A percentile compares a stretch with the other conserved stretches of the same genome.
Conservation (phyloP, 2,797 vertebrate genomes). For the Platyrinchus mystaceus region DNA sequence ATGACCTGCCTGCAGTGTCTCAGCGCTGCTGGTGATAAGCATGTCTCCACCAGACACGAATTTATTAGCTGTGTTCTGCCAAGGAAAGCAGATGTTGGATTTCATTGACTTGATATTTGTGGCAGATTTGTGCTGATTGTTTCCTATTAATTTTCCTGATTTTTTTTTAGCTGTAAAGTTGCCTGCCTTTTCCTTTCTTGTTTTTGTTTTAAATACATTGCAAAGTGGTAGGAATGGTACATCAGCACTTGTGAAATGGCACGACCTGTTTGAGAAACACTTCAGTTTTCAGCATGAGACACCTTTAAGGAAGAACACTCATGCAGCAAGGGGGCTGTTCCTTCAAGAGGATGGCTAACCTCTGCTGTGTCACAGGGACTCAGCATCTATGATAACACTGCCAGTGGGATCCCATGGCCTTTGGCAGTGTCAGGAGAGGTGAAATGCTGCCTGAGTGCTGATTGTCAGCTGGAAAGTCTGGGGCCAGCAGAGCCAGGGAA, state of each 20-base stretch:
- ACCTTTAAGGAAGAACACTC: neutral
- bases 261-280: neutral
- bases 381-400: neutral
- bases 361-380: neutral
- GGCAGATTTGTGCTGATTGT: conserved; percentile 27
- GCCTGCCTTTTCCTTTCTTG: neutral
- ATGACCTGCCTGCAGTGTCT: neutral
- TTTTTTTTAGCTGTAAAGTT: neutral
- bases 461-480: neutral
- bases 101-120: conserved; percentile 45
- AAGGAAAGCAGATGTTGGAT: conserved; percentile 60
- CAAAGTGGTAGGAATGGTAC: neutral
- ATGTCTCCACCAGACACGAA: neutral
- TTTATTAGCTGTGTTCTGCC: conserved; percentile 15
- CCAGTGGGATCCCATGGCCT: neutral
- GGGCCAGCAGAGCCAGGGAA: neutral
- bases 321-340: neutral
- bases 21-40: neutral
- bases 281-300: neutral
- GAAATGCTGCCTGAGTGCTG: neutral
- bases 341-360: neutral
- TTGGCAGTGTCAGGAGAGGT: neutral
- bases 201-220: neutral
- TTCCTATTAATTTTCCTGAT: conserved; percentile 58
- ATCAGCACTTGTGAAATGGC: neutral